A percentile compares a stretch with the other conserved stretches of the same genome.
Conservation (phyloP, 2,888 invertebrate species). For the Drosophila bunnanda region DNA sequence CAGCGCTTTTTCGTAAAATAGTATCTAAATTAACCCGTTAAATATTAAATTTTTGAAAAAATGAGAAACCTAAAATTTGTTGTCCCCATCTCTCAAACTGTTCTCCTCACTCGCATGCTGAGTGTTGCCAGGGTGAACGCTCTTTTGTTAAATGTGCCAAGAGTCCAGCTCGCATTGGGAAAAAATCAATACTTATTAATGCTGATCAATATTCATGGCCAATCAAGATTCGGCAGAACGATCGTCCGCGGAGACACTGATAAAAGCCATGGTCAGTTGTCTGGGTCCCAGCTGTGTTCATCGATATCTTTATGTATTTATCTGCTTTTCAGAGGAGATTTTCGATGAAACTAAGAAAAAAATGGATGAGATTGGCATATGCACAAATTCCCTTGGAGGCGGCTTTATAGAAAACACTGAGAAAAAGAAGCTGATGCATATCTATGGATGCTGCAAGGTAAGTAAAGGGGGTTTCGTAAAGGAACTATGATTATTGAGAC, state of each 20-base stretch:
- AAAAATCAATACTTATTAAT: slow-evolving; percentile 27
- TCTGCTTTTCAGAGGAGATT: slow-evolving; percentile 15
- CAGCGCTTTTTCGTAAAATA: slow-evolving; percentile 12
- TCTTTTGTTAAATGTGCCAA: slow-evolving; percentile 13
- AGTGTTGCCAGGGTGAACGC: slow-evolving; percentile 18
- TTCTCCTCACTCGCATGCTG: not conserved
- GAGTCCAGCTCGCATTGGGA: slow-evolving; percentile 22
- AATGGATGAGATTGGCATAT: slow-evolving; percentile 39
- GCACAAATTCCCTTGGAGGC: slow-evolving; percentile 23
- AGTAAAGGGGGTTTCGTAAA: not conserved
- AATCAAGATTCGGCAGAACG: slow-evolving; percentile 22
- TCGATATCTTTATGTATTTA: no score
- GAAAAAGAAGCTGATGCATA: slow-evolving; percentile 3
- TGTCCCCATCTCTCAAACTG: not conserved
- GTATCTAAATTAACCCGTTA: slow-evolving; percentile 13
- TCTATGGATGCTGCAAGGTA: slow-evolving; percentile 35
- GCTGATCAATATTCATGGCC: slow-evolving; percentile 27
- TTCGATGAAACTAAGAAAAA: slow-evolving; percentile 1
- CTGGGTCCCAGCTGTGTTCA: not conserved
- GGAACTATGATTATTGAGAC: not conserved
- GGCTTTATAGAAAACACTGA: slow-evolving; percentile 24
- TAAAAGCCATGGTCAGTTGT: slow-evolving; percentile 22
- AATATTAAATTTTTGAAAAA: not conserved
- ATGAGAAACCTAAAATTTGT: slow-evolving; percentile 21
- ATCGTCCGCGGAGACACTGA: slow-evolving; percentile 24